Evolutionary conservation across 2,113 vertebrate genomes (phyloP), one percentile per base, ranked within the genome.

Genomic region (Rhea americana): DNA sequence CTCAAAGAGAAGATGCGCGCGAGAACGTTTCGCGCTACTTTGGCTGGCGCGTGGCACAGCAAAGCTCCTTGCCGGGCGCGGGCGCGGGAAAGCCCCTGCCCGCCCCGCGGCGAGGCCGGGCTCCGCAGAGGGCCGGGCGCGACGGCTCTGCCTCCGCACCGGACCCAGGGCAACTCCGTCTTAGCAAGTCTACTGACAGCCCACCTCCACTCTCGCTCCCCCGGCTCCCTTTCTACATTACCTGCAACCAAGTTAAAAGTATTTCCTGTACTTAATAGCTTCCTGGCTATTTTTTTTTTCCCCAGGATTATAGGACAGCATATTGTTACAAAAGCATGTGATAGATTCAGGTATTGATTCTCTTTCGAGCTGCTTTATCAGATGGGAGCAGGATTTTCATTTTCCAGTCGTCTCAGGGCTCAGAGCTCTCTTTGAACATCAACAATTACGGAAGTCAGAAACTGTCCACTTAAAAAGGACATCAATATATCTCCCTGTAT

Each of bases 341-440:
- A 76, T 24, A 89, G 77, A 70, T 89, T 81, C 45, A 81, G 51
- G 12, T 83, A 96, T 94, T 4, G 85, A 94, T 96, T 79, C 79
- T 82, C 45, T 71, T 90, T 87, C 91, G 92, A 89, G 81, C 24
- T 79, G 82, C 5, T 71, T 93, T 94, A 92, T 95, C 88, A 65
- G 81, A 91, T 45, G 25, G 37, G 30, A 94, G 83, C 55, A 8
- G 74, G 58, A 85, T 89, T 96, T 80, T 85, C 78, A 79, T 88
- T 67, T 65, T 59, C n/a, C 56, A 55, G 51, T 30, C 58, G 93
- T 91, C 84, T 91, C 84, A 78, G 51, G 41, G 68, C 83, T 39
- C 47, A 50, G 41, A 86, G 82, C 43, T 88, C 70, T 90, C 91
- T 87, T 39, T 63, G 91, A 9, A 32, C 47, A 66, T 90, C 90